These are phyloP conservation scores for Diabrotica undecimpunctata DNA, from an alignment of 1,140 invertebrate genomes.

Conservation along the genomic window DNA sequence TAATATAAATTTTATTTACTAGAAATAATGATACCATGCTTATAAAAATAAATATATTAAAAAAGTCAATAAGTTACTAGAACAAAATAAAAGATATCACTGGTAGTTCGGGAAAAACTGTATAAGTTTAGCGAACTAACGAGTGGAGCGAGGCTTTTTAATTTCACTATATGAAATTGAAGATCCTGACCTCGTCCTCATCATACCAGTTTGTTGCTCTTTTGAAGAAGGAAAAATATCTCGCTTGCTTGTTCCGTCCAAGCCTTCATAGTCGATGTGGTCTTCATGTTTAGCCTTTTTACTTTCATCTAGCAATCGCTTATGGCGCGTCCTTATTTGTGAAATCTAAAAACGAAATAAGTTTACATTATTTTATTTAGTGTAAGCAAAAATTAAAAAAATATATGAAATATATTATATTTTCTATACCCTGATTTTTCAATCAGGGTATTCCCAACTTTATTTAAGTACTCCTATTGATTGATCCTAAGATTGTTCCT, in stretches of 20 bases:
- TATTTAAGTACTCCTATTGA: too few species aligned
- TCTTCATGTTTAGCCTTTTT: background rate
- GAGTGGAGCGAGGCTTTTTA: slow-evolving; percentile 9
- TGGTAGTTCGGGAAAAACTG: background rate
- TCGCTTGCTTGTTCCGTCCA: slow-evolving; percentile 37
- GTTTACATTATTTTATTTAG: too few species aligned
- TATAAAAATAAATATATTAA: too few species aligned
- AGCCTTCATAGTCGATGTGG: slow-evolving; percentile 31
- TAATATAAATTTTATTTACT: too few species aligned
- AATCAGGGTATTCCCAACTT: too few species aligned
- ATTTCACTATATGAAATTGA: slow-evolving; percentile 7
- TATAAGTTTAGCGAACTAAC: background rate
- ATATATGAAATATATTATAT: too few species aligned
- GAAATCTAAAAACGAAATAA: slow-evolving; percentile 24
- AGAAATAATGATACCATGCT: too few species aligned
- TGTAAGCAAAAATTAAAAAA: too few species aligned
- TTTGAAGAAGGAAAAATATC: slow-evolving; percentile 31
- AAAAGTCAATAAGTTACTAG: too few species aligned
- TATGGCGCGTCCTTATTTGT: slow-evolving; percentile 27
- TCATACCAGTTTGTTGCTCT: slow-evolving; percentile 3
- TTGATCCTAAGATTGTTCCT: too few species aligned
- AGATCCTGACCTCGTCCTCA: slow-evolving; percentile 1
- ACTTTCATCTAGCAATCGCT: background rate
- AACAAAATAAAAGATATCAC: too few species aligned
- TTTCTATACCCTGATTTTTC: too few species aligned